Evolutionary conservation across 2,797 vertebrate species (phyloP).

Genomic region (Pteropus rufus): DNA sequence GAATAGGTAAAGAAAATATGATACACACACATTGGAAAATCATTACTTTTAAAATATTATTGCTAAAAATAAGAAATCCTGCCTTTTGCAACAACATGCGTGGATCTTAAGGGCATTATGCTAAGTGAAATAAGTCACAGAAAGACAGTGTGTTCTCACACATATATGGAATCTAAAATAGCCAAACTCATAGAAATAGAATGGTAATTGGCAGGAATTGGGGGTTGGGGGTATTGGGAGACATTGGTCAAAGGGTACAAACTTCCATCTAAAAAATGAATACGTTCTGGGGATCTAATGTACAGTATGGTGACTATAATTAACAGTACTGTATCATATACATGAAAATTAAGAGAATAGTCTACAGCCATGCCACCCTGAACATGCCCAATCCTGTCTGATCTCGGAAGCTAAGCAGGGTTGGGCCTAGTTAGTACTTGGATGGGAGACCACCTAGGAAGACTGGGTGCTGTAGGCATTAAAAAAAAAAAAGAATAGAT

Average conservation of each 20-base stretch:
- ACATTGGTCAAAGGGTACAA: background rate
- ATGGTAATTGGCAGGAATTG: background rate
- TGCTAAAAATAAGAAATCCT: background rate
- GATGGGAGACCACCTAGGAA: no score
- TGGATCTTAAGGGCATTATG: background rate
- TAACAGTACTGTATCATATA: background rate
- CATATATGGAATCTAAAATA: background rate
- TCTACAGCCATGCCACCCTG: no score
- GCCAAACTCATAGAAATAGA: background rate
- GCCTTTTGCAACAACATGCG: background rate
- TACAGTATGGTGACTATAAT: background rate
- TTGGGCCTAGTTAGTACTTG: no score
- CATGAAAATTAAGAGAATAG: background rate
- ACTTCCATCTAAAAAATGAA: background rate
- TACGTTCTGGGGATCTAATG: background rate
- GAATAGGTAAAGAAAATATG: background rate
- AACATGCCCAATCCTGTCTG: no score
- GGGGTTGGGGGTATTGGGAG: background rate
- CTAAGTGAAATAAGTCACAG: background rate
- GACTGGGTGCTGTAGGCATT: no score
- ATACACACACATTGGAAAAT: background rate
- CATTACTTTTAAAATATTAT: background rate
- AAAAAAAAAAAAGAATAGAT: background rate
- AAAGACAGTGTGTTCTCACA: background rate
- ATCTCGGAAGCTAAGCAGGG: no score